Percentiles rank a stretch among this genome's conserved stretches.
Evolutionary conservation across 2,888 invertebrate species (phyloP).

Genomic region (Pollenia griseotomentosa): DNA sequence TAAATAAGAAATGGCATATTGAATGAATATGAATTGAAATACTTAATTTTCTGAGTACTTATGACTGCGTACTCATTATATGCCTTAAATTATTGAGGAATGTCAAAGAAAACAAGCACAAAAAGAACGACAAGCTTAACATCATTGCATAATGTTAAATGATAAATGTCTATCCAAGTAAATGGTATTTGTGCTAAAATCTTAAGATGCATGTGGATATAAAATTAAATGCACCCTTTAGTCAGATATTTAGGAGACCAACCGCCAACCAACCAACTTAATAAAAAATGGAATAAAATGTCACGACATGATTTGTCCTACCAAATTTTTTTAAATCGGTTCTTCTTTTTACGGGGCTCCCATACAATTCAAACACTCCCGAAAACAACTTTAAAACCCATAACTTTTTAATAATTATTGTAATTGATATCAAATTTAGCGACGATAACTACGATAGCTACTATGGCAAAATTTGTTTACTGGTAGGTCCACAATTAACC

Average conservation of each 20-base stretch:
- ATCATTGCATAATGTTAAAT: conserved; percentile 32
- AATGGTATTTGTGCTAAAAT: neutral
- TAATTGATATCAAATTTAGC: too few relatives aligned
- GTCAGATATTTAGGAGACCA: neutral
- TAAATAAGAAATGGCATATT: conserved; percentile 33
- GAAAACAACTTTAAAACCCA: too few relatives aligned
- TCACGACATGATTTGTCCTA: too few relatives aligned
- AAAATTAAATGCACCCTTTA: neutral
- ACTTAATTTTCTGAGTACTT: conserved; percentile 56
- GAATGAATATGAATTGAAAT: conserved; percentile 58
- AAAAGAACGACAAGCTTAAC: conserved; percentile 7
- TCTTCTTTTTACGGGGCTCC: too few relatives aligned
- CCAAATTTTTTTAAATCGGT: too few relatives aligned
- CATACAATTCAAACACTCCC: too few relatives aligned
- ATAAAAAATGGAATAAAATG: too few relatives aligned
- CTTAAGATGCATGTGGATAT: neutral
- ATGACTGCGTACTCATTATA: conserved; percentile 44
- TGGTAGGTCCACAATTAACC: too few relatives aligned
- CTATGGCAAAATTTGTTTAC: too few relatives aligned
- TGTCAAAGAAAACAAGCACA: neutral
- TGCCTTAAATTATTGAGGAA: conserved; percentile 25
- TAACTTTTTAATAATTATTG: too few relatives aligned
- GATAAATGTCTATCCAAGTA: conserved; percentile 41
- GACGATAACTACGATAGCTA: too few relatives aligned
- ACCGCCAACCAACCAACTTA: too few relatives aligned